Evolutionary conservation across 2,113 vertebrate species (phyloP).

Genomic region (Hippocampus abdominalis): DNA sequence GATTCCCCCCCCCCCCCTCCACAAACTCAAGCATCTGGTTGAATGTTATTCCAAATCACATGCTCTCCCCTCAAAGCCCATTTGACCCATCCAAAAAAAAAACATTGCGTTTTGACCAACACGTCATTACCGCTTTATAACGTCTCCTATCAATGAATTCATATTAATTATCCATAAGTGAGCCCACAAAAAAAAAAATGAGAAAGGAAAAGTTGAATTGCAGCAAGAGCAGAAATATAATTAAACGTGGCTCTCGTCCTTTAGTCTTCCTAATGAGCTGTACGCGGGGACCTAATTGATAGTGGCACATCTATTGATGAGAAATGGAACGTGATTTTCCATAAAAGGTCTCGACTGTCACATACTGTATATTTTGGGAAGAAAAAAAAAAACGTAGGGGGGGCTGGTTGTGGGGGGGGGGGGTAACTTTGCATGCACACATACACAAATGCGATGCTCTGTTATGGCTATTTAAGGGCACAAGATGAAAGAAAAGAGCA

Average conservation of each 20-base stretch:
- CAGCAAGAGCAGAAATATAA: conserved; percentile 29
- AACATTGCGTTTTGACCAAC: background rate
- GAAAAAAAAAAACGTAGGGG: background rate
- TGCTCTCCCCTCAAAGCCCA: background rate
- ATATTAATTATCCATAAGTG: background rate
- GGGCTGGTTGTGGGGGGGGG: background rate
- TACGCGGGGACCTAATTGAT: conserved; percentile 23
- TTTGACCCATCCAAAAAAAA: background rate
- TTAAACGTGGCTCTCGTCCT: conserved; percentile 24
- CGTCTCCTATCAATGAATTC: background rate
- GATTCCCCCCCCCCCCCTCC: background rate
- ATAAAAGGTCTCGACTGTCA: conserved; percentile 5
- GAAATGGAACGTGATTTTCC: conserved; percentile 18
- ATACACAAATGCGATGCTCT: background rate
- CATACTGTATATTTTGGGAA: background rate
- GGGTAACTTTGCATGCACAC: conserved; percentile 50
- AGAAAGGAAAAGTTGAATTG: conserved; percentile 23
- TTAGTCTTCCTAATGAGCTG: conserved; percentile 12
- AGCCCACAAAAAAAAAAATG: conserved; percentile 24
- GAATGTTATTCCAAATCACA: background rate
- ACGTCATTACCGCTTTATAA: background rate
- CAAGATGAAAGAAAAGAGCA: conserved; percentile 26
- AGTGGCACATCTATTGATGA: conserved; percentile 27
- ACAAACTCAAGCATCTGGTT: background rate
- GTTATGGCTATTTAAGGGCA: background rate